Conservation (phyloP, 2,888 invertebrate species). For the Chorisops tibialis region DNA sequence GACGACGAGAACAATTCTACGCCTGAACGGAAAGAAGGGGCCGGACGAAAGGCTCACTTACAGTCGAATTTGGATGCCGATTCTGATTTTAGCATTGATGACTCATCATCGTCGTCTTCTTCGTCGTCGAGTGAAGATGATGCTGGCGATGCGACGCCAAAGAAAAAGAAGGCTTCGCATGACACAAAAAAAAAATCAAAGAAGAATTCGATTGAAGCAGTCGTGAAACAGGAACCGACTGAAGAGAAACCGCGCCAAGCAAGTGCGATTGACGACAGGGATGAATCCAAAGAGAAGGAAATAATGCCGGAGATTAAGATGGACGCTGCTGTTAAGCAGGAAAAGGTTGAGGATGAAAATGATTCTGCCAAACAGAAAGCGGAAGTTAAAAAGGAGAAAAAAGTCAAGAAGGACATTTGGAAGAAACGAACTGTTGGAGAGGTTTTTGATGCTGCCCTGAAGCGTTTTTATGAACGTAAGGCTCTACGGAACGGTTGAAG, state of each 20-base stretch:
- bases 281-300: too few relatives aligned
- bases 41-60: conserved; percentile 54
- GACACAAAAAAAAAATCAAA: not conserved
- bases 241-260: too few relatives aligned
- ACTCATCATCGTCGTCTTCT: conserved; percentile 54
- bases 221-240: not conserved
- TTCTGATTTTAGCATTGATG: conserved; percentile 69
- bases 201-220: not conserved
- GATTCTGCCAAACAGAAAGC: conserved; percentile 34
- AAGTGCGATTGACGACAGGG: too few relatives aligned
- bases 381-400: conserved; percentile 48
- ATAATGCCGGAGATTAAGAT: not conserved
- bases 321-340: conserved; percentile 28
- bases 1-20: conserved; percentile 48
- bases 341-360: conserved; percentile 38
- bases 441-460: conserved; percentile 70
- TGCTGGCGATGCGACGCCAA: conserved; percentile 23
- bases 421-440: conserved; percentile 79
- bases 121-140: conserved; percentile 37
- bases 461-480: conserved; percentile 73
- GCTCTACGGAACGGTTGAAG: conserved; percentile 51
- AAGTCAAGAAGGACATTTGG: conserved; percentile 73
- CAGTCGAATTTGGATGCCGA: conserved; percentile 68
- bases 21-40: conserved; percentile 52
- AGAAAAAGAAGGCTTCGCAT: not conserved